Base-by-base conservation (phyloP, 2,113 vertebrate genomes). In the Trichomycterus rosablanca region DNA sequence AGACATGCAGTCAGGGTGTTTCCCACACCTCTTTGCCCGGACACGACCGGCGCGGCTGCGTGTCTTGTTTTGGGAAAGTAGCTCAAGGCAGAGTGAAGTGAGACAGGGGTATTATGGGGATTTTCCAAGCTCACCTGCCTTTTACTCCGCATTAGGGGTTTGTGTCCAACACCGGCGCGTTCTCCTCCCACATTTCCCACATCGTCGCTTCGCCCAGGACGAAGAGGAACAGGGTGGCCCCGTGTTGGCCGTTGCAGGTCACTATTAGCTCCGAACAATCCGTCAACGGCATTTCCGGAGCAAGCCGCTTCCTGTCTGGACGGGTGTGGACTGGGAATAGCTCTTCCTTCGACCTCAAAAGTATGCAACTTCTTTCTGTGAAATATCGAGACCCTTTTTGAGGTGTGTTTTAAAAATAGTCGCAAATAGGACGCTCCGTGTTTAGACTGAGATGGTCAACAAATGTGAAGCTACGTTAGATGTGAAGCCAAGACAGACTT, bases 201-300 rank as follows among this genome's bases (percentile, higher is more conserved):
- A 28, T 70, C 59, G 26, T 70, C 59, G 26, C 34, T 15, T 58
- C 32, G 39, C 14, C 19, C 19, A 32, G 7, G 34, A 18, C 15
- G 11, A 28, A 37, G 34, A 8, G 2, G 49, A n/a, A 57, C n/a
- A 30, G 20, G 51, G 34, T 53, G 30, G 50, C 64, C 70, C 74
- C 40, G 23, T 78, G 76, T 78, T 73, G 62, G 75, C 68, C 53
- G 57, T 0, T 51, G 52, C 58, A 28, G 3, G 59, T 59, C 26
- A 40, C 39, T 75, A 59, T 56, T 78, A 75, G 81, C 65, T 18
- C 52, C 30, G 62, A 67, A 73, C 74, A 68, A 75, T 81, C 73
- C 73, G 71, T 73, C 46, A 45, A 46, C 56, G 18, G 49, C 64
- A 66, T 78, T 82, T 80, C 82, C 81, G 74, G 74, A 63, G 48